Base-by-base conservation (phyloP, 2,113 vertebrate genomes). In the Trematocara macrostoma region DNA sequence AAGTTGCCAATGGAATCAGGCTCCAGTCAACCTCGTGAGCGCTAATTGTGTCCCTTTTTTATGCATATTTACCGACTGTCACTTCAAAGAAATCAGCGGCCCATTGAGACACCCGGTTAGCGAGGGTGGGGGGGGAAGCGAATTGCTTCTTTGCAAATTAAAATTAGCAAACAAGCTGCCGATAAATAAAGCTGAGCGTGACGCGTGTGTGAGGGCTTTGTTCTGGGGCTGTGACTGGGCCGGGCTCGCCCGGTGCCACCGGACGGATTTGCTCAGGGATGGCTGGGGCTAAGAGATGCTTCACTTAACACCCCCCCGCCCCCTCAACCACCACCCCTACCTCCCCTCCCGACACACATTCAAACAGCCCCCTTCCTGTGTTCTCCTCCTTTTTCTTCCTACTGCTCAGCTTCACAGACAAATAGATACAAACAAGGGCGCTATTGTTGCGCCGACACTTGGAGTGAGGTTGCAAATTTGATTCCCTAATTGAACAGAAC, bases 31-130 rank as follows among this genome's bases (percentile, higher is more conserved):
- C 97, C 98, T 97, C 97, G 96, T 96, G 96, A 96, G 93, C 97
- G 94, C 98, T 99, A 99, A 99, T 99, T 99, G 98, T 97, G 97
- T 98, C 97, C 96, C 97, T 97, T 98, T 98, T 99, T 98, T 97
- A 98, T 98, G 98, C 98, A 99, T 99, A 99, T 99, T 99, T 99
- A 99, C 98, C 96, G 97, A 98, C 98, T 98, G 98, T 99, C 98
- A 99, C 98, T 99, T 99, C 97, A 98, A 98, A 98, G 98, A 98
- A 98, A 98, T 98, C 98, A 98, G 97, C 95, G 94, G 97, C 96
- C 98, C 98, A 97, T 97, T 97, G 98, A 99, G 98, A 97, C 97
- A 96, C 96, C 97, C 97, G 94, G 97, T 97, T 97, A 97, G 97
- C 94, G 85, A 83, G 40, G 87, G 90, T 1, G 81, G 57, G 79